Conservation (phyloP, 2,797 vertebrate genomes). For the Tauraco hartlaubi region DNA sequence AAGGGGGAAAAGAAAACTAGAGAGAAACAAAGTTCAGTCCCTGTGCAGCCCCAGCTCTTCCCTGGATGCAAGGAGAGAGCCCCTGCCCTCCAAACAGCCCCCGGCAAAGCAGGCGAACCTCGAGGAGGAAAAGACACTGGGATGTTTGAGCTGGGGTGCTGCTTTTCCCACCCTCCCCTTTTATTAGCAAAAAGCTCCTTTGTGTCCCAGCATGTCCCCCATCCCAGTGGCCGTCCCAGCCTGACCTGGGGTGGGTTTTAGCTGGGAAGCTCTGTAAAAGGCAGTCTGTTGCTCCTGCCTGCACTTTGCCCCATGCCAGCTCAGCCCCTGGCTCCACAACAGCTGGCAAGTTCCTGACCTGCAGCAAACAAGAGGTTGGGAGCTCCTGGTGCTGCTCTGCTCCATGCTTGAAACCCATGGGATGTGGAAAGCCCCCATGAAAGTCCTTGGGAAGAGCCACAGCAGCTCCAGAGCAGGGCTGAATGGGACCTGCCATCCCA, state of each 20-base stretch:
- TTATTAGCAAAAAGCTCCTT: background rate
- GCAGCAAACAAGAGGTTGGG: fast-evolving
- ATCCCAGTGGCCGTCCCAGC: background rate
- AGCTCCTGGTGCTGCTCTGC: background rate
- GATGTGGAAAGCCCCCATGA: fast-evolving
- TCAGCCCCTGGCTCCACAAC: background rate
- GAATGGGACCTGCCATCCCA: background rate
- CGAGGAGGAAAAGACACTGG: fast-evolving
- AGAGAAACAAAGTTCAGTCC: background rate
- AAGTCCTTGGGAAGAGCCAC: background rate
- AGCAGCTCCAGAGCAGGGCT: background rate
- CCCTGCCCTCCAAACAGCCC: background rate
- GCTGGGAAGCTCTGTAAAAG: background rate
- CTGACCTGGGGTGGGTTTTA: background rate
- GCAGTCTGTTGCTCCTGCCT: background rate
- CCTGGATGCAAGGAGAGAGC: fast-evolving
- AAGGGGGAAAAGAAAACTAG: background rate
- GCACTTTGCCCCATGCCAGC: background rate
- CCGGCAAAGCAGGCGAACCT: background rate
- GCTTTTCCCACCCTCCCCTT: background rate
- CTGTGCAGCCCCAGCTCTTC: background rate
- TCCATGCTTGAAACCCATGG: fast-evolving
- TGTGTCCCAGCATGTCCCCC: background rate
- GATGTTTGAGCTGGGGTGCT: background rate
- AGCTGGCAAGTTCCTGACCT: background rate